Base-by-base conservation (phyloP, 2,888 invertebrate genomes). In the Eremobia ochroleuca region DNA sequence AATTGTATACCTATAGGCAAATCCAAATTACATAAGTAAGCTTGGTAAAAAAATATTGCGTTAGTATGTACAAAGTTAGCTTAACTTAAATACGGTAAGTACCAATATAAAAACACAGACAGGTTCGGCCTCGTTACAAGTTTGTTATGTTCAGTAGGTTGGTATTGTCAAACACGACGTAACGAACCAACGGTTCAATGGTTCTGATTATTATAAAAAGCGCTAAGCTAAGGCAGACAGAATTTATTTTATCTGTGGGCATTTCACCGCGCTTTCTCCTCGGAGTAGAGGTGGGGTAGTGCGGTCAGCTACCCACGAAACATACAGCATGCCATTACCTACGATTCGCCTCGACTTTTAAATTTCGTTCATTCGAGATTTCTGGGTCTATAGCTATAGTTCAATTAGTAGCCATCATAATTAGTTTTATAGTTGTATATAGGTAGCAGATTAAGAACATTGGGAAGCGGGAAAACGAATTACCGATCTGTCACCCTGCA, bases 231-330 rank as follows among this genome's bases (percentile, higher is more conserved):
- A 70, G 58, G 34, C 71, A 84, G 79, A 84, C 77, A 82, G 70
- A 81, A 76, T 66, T 61, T 55, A 82, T 87, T 73, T 70, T 46
- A 81, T 87, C 81, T 73, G 76, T 79, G 66, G 70, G 61, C 85
- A 91, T 90, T 91, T 91, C 87, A 83, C 89, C 72, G 79, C 88
- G 85, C 91, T 91, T 90, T 91, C 91, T 88, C 91, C 82, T 77
- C 66, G 28, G 25, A 21, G 49, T n/a, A 66, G 68, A 69, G 73
- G 77, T 74, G 87, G 85, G 83, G 86, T 76, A 69, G 73, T 73
- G 80, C 85, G 78, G 80, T 70, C 82, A 74, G 69, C 79, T 52
- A 69, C 79, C 74, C 55, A 73, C 68, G 40, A 75, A 65, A 72
- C 40, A 65, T 11, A 84, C 49, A 46, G 43, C 66, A 52, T 25